Conservation (phyloP, 2,113 vertebrate genomes). For the Oryzias javanicus region DNA sequence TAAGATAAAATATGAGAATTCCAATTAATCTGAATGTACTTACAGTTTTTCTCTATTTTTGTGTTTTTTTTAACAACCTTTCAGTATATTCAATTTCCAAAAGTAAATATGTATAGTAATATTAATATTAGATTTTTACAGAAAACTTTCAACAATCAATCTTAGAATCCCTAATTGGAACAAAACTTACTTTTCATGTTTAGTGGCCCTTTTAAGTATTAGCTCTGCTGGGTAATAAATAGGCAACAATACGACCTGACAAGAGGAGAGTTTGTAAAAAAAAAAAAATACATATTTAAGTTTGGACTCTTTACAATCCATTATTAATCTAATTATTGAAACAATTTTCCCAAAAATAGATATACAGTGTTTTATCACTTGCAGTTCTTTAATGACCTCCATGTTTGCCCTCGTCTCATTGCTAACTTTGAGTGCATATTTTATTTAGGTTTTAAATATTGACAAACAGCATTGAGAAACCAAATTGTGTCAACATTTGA, state of each 20-base stretch:
- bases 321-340: no score
- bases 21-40: not conserved
- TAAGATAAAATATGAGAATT: conserved; percentile 27
- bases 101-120: no score
- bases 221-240: not conserved
- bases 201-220: no score
- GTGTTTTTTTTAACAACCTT: no score
- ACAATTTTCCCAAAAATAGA: no score
- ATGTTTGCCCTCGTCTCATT: conserved; percentile 23
- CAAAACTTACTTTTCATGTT: no score
- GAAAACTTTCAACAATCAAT: no score
- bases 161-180: no score
- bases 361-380: no score
- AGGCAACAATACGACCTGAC: not conserved
- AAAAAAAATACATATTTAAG: not conserved
- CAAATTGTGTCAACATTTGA: conserved; percentile 57
- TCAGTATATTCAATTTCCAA: no score
- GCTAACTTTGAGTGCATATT: not conserved
- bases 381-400: not conserved
- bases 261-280: not conserved
- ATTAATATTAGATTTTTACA: no score
- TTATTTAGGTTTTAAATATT: conserved; percentile 49
- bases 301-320: not conserved
- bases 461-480: conserved; percentile 39
- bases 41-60: no score